Conservation (phyloP, 2,797 vertebrate species). For the Tolypeutes matacus region DNA sequence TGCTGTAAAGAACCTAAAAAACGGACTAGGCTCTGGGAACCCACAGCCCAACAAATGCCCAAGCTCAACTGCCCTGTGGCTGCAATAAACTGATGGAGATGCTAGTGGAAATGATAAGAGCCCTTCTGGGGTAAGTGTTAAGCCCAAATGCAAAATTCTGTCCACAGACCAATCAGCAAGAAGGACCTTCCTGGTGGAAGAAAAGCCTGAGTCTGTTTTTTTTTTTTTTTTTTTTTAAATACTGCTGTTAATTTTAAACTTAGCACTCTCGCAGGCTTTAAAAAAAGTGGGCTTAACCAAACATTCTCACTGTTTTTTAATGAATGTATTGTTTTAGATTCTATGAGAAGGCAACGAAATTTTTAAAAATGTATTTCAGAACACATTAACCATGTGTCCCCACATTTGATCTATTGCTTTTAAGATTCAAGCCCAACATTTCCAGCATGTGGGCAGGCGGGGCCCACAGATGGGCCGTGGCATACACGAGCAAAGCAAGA, state of each 20-base stretch:
- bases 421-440: neutral
- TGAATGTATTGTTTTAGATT: conserved; percentile 56
- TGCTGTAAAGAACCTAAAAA: neutral
- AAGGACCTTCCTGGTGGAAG: neutral
- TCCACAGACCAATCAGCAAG: neutral
- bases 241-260: conserved; percentile 68
- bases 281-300: conserved; percentile 30
- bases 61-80: neutral
- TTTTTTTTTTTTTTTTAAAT: conserved; percentile 32
- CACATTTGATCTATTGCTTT: neutral
- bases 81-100: fast-evolving
- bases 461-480: conserved; percentile 43
- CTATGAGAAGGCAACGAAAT: conserved; percentile 17
- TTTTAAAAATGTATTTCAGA: conserved; percentile 12
- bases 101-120: neutral
- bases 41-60: fast-evolving
- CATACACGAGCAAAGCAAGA: neutral
- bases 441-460: conserved; percentile 45
- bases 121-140: neutral
- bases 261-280: conserved; percentile 10
- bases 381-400: neutral
- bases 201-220: neutral
- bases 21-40: neutral
- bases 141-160: neutral
- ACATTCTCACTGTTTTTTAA: conserved; percentile 63